Percentiles rank a stretch among this genome's conserved stretches.
Evolutionary conservation across 2,888 invertebrate species (phyloP).

Genomic region (Lepetodrilus schrolli): DNA sequence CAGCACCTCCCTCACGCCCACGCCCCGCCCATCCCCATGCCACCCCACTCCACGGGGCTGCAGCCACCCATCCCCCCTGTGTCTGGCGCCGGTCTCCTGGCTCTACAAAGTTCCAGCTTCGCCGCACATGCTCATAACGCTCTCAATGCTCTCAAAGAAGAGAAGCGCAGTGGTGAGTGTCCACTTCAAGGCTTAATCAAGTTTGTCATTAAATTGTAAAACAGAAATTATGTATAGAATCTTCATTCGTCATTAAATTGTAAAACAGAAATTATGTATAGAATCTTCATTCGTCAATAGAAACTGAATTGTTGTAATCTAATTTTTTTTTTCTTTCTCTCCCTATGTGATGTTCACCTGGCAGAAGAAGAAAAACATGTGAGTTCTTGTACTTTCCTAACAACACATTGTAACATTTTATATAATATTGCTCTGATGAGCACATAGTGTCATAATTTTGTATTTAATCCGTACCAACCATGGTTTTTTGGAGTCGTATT

Average conservation of each 20-base stretch:
- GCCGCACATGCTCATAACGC: constrained; percentile 50
- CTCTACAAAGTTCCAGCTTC: constrained; percentile 56
- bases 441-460: too few relatives aligned
- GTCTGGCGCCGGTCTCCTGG: constrained; percentile 63
- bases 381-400: background rate
- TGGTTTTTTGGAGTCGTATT: too few relatives aligned
- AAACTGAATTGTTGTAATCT: too few relatives aligned
- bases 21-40: constrained; percentile 72
- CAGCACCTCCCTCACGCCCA: constrained; percentile 81
- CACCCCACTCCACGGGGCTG: constrained; percentile 71
- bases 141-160: constrained; percentile 63
- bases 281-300: background rate
- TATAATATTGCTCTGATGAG: too few relatives aligned
- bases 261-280: background rate
- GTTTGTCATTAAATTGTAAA: background rate
- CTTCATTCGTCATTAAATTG: background rate
- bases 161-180: constrained; percentile 60
- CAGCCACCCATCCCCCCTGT: constrained; percentile 68
- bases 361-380: constrained; percentile 27
- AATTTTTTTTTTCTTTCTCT: background rate
- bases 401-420: too few relatives aligned
- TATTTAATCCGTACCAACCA: too few relatives aligned
- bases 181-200: too few relatives aligned
- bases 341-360: background rate
- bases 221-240: background rate